These are phyloP conservation scores for Pterocles burchelli DNA, from an alignment of 2,113 vertebrate genomes.

Conservation along the genomic window DNA sequence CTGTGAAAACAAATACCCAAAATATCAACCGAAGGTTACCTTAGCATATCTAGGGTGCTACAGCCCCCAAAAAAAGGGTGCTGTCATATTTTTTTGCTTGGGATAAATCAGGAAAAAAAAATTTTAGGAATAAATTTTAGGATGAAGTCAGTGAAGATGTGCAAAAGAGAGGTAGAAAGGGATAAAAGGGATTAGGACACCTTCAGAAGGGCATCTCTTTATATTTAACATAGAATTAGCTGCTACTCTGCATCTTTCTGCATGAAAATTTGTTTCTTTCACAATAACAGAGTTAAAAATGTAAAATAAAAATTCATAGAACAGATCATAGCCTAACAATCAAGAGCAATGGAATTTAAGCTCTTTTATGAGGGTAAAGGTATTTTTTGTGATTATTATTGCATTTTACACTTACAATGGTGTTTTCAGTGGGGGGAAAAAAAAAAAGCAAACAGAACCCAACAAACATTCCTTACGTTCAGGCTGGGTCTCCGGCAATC, in stretches of 20 bases:
- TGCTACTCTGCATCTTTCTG: background rate
- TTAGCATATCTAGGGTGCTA: rapidly evolving
- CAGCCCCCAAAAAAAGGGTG: background rate
- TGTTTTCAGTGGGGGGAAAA: background rate
- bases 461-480: background rate
- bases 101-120: background rate
- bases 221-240: background rate
- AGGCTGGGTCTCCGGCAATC: background rate
- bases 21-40: slow-evolving; percentile 17
- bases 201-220: background rate
- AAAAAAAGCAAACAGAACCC: background rate
- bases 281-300: background rate
- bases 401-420: background rate
- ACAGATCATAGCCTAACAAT: background rate
- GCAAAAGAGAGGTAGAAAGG: background rate
- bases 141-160: background rate
- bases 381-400: background rate
- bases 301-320: background rate
- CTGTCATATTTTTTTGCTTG: background rate
- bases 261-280: background rate
- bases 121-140: background rate
- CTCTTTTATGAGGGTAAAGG: background rate
- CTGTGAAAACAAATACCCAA: slow-evolving; percentile 26
- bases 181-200: background rate
- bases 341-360: background rate